Base-by-base conservation (phyloP, 2,113 vertebrate genomes). In the Oostethus manadensis region DNA sequence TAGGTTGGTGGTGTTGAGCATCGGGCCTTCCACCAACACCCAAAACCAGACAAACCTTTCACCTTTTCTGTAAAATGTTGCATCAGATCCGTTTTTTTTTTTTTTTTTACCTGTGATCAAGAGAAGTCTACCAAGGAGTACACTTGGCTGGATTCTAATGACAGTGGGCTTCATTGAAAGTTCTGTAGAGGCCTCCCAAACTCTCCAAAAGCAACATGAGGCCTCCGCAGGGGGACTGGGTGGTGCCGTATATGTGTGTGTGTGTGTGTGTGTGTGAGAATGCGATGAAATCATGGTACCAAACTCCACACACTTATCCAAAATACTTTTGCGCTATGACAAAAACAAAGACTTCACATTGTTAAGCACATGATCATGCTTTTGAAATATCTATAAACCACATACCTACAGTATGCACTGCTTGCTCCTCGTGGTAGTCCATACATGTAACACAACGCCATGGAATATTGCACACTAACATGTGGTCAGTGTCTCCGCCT, bases 391-490 rank as follows among this genome's bases (percentile, higher is more conserved):
- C 79, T 80, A 85, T 69, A 43, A 69, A 77, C 80, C 70, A 83
- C 75, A 83, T 62, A 82, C 73, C 74, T 74, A n/a, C n/a, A n/a
- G n/a, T n/a, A 55, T 79, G 60, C 78, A 85, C 75, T 82, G 71
- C 66, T 77, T 68, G 79, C 50, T 50, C 78, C 72, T 79, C 65
- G 76, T 79, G 60, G 70, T 76, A 76, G 71, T 88, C 76, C 81
- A 76, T 83, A 84, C 79, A 84, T 55, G 81, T 77, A 79, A 83
- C 78, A 77, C 72, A 78, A 71, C 82, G 81, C 84, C 81, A 53
- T 60, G 84, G 83, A 81, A 87, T 90, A 91, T 90, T 90, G 89
- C 89, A 89, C 88, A 87, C 82, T 84, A 76, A 83, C 74, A 79
- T 83, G 72, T 64, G 29, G 77, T 74, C 68, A 42, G 70, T 18